A percentile compares a stretch with the other conserved stretches of the same genome.
Evolutionary conservation across 2,113 vertebrate genomes (phyloP).

Genomic region (Uropsilus gracilis): DNA sequence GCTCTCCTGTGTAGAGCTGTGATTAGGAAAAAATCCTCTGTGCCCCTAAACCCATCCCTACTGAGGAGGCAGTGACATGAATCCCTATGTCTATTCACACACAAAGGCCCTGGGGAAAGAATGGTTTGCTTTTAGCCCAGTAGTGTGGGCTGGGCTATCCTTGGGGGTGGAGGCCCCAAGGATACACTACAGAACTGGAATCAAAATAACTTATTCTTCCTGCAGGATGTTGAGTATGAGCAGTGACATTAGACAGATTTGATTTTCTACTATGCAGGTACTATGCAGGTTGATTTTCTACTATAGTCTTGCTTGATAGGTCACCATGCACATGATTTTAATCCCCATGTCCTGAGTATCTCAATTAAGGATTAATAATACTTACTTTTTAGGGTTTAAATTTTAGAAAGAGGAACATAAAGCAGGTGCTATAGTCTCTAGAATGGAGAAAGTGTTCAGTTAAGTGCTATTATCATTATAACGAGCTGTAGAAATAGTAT

Average conservation of each 20-base stretch:
- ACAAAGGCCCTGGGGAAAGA: neutral
- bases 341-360: neutral
- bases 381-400: neutral
- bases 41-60: neutral
- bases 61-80: neutral
- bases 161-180: neutral
- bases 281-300: neutral
- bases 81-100: neutral
- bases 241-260: neutral
- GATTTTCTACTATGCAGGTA: too few species aligned
- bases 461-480: neutral
- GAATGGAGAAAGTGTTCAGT: neutral
- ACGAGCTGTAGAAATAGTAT: neutral
- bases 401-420: neutral
- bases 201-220: neutral
- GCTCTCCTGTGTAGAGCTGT: neutral
- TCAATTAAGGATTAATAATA: neutral
- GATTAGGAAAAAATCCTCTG: neutral
- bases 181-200: neutral
- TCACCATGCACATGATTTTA: neutral
- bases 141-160: too few species aligned
- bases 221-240: rapidly evolving
- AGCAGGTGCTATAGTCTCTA: neutral
- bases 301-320: neutral
- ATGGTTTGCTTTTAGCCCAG: neutral